These are phyloP conservation scores for Coracopsis vasa DNA, from an alignment of 2,113 vertebrate genomes.

Conservation along the genomic window DNA sequence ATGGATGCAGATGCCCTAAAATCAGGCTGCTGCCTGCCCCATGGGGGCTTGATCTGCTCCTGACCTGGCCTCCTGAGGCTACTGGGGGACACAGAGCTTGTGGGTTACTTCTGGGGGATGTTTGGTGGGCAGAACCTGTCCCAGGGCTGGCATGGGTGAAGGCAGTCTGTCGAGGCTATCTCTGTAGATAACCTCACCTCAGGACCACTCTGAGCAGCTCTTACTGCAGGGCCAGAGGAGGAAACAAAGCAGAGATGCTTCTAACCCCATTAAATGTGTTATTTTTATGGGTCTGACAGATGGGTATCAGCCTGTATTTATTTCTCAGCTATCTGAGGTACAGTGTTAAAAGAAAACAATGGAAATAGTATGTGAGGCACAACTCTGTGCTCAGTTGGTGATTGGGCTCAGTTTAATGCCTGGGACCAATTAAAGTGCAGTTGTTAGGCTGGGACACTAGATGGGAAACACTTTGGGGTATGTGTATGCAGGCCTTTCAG, in stretches of 20 bases:
- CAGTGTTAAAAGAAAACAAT: background rate
- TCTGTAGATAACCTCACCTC: background rate
- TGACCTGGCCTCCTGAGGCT: accelerated
- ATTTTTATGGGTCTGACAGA: background rate
- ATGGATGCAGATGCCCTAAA: accelerated
- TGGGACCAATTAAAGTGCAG: background rate
- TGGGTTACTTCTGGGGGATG: background rate
- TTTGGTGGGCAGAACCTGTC: background rate
- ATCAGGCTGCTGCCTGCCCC: background rate
- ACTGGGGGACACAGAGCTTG: accelerated
- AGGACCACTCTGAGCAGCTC: background rate
- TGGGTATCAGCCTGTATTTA: background rate
- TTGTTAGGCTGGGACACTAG: accelerated
- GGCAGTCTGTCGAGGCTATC: background rate
- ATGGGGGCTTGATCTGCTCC: accelerated
- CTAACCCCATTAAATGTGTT: background rate
- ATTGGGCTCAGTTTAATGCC: background rate
- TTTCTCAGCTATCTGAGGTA: background rate
- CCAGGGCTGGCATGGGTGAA: background rate
- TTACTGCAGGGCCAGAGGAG: background rate
- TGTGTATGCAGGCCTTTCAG: background rate
- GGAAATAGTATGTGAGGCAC: background rate
- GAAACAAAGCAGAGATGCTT: background rate
- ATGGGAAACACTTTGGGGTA: background rate
- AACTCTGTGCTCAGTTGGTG: background rate